phyloP scores from a whole-genome alignment of 2,113 vertebrate genomes.

The Oxygymnocypris stewartii region DNA sequence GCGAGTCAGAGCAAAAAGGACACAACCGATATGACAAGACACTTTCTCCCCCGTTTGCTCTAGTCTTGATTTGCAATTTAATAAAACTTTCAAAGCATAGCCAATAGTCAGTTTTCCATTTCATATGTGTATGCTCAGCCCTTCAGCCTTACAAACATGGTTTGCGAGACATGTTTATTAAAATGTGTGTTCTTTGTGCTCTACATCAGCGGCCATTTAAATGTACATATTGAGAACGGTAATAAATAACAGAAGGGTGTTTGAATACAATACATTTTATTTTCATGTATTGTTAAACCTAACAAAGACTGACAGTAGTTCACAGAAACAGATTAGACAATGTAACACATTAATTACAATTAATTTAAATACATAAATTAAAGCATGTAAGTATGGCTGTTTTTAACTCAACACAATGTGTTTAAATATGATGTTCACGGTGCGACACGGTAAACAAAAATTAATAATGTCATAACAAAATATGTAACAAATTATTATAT shows the following conservation, averaged over 20 bases:
- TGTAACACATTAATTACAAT: neutral
- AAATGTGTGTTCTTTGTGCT: neutral
- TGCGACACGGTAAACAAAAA: too few species aligned
- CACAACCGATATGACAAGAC: constrained; percentile 55
- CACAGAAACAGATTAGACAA: neutral
- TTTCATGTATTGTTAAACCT: neutral
- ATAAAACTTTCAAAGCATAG: constrained; percentile 57
- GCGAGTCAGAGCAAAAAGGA: neutral
- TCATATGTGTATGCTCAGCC: constrained; percentile 44
- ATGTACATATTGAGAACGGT: neutral
- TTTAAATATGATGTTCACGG: neutral
- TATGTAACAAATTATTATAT: too few species aligned
- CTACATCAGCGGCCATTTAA: neutral
- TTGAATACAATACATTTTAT: neutral
- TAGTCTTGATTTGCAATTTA: constrained; percentile 58
- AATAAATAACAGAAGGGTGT: neutral
- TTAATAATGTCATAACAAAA: too few species aligned
- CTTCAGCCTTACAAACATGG: constrained; percentile 17
- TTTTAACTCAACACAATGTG: neutral
- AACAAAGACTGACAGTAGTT: neutral
- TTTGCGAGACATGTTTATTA: neutral
- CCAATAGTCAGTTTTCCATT: constrained; percentile 27
- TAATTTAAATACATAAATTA: neutral
- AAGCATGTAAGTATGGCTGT: neutral
- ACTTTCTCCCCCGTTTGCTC: constrained; percentile 55